Evolutionary conservation across 2,888 invertebrate genomes (phyloP), one percentile per base, ranked within the genome.

Genomic region (Reticulitermes lucifugus): DNA sequence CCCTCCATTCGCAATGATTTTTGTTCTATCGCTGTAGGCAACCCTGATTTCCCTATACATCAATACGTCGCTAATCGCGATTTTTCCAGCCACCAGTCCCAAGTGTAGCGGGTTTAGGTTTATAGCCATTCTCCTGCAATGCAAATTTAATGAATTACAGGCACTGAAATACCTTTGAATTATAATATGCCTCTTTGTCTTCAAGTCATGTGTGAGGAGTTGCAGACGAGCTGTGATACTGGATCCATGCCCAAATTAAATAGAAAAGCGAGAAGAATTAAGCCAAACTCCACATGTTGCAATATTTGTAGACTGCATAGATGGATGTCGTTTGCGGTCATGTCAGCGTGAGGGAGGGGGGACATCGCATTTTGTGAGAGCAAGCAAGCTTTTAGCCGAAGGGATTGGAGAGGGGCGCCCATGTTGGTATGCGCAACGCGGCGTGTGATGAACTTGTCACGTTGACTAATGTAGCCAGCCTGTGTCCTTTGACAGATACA

Each of bases 361-460:
- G n/a, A 25, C 65, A 25, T 25, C 65, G 65, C n/a, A 65, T 65
- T 55, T 55, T 55, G 55, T 55, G 55, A 55, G 55, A 55, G 55
- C 18, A 55, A 55, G 55, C 55, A 55, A 55, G 55, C 55, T 55
- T 55, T 55, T 55, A 55, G 55, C 55, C 18, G 18, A 18, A 18
- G 18, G 55, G 55, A 5, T 0, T 12, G 55, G 55, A 6, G 46
- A 4, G 35, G 35, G 35, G 35, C 35, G 35, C 35, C 35, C 46
- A 43, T n/a, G 77, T 77, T 77, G 77, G 43, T 77, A 77, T 46
- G 77, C 77, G 77, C 77, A 51, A 41, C 51, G 51, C 46, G 46
- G 77, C 77, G 77, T 77, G 77, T 77, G 77, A 77, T 77, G 77
- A 77, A 77, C 43, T 77, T 77, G 77, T 77, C 77, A 77, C 43